Evolutionary conservation across 2,113 vertebrate species (phyloP), one percentile per base, ranked within the genome.

Genomic region (Sarotherodon lohbergeri): DNA sequence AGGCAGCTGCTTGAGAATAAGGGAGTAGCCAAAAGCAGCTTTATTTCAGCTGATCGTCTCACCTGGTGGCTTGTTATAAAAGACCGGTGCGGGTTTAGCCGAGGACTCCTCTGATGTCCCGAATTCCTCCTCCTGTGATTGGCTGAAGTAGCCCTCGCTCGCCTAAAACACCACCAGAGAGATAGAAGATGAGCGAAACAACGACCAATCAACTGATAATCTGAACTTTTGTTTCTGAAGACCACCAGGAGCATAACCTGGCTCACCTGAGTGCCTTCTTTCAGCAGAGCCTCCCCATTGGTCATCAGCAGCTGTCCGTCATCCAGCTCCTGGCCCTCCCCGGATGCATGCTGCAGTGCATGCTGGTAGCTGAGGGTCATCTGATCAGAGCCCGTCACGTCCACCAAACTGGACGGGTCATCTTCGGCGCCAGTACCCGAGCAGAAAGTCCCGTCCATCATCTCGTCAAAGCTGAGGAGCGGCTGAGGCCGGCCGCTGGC

Each of bases 41-140:
- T 52, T 12, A 11, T 13, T 29, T 78, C 71, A 32, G 24, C 71
- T 19, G 43, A 78, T 52, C 4, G 7, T 73, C 88, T 96, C 94
- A 99, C 98, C 98, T 98, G 98, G 98, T 88, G 98, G 98, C 92
- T 98, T 99, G 97, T 97, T 98, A 96, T 99, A 99, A 97, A 98
- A 98, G 88, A 99, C 90, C 8, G 98, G 97, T 55, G 93, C 91
- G 14, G 97, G 97, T 97, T 99, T 99, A 80, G 98, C 98, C 5
- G 97, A 97, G 52, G 94, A 95, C 88, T 98, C 98, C 91, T 98
- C 98, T 1, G 97, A 91, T 85, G 97, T 98, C 91, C 97, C 97
- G 11, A 98, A 98, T 78, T 98, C 98, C 85, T 99, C 98, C 91
- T 98, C 98, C 93, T 99, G 98, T 91, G 98, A 98, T 91, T 99